A percentile compares a stretch with the other conserved stretches of the same genome.
These are phyloP conservation scores for Aphaenogaster floridana DNA, from an alignment of 1,140 invertebrate species.

Conservation along the genomic window DNA sequence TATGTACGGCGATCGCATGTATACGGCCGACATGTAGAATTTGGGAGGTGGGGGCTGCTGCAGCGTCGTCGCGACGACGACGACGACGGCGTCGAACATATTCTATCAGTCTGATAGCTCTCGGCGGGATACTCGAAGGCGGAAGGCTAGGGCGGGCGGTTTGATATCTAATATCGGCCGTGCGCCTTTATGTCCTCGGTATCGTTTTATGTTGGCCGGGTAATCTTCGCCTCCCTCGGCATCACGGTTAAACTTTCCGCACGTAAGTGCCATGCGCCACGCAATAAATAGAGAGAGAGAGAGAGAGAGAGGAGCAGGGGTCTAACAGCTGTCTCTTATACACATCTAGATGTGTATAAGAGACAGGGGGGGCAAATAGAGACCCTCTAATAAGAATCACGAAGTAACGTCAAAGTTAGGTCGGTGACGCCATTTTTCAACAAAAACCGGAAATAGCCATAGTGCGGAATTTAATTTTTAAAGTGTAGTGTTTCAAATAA, in stretches of 20 bases:
- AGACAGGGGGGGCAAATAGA: no score
- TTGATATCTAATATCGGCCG: conserved; percentile 79
- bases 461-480: no score
- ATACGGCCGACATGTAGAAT: conserved; percentile 26
- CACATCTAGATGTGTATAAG: no score
- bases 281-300: conserved; percentile 71
- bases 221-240: conserved; percentile 73
- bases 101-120: conserved; percentile 83
- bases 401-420: no score
- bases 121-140: conserved; percentile 78
- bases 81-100: conserved; percentile 70
- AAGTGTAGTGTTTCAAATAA: no score
- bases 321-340: no score
- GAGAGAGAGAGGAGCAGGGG: conserved; percentile 40
- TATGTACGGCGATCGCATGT: conserved; percentile 79
- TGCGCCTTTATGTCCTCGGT: conserved; percentile 74
- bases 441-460: no score
- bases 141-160: conserved; percentile 72
- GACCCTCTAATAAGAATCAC: no score
- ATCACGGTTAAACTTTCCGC: conserved; percentile 75
- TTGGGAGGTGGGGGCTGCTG: background rate
- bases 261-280: conserved; percentile 71
- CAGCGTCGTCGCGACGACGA: conserved; percentile 11
- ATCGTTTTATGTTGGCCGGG: conserved; percentile 72
- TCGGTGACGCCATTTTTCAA: no score